Evolutionary conservation across 2,113 vertebrate genomes (phyloP).

Genomic region (Brachyhypopomus occidentalis): DNA sequence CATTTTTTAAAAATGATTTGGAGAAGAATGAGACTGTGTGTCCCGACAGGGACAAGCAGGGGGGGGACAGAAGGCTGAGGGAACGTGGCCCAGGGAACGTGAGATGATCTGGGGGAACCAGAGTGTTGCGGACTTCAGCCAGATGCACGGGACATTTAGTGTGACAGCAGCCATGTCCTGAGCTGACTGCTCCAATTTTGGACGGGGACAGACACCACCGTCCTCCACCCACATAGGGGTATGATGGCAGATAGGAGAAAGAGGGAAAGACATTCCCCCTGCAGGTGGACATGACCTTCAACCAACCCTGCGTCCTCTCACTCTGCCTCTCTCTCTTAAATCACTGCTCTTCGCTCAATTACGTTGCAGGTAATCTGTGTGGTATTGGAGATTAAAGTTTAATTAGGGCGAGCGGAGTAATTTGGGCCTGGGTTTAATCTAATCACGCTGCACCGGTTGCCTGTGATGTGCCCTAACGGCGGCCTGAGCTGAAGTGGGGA

Average conservation of each 20-base stretch:
- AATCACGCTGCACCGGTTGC: slow-evolving; percentile 65
- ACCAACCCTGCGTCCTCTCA: slow-evolving; percentile 58
- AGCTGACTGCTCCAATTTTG: slow-evolving; percentile 62
- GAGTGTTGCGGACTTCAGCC: slow-evolving; percentile 61
- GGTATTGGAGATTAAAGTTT: slow-evolving; percentile 80
- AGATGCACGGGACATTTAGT: slow-evolving; percentile 63
- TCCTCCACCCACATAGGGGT: slow-evolving; percentile 42
- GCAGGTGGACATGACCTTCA: slow-evolving; percentile 74
- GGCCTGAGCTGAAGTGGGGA: slow-evolving; percentile 41
- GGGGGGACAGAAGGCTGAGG: slow-evolving; percentile 10
- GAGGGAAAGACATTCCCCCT: slow-evolving; percentile 43
- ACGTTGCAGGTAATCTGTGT: slow-evolving; percentile 78
- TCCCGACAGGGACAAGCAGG: slow-evolving; percentile 12
- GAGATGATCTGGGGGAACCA: slow-evolving; percentile 49
- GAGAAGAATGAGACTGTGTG: slow-evolving; percentile 27
- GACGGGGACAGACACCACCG: slow-evolving; percentile 6
- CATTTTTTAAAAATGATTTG: slow-evolving; percentile 27
- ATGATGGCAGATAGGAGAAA: slow-evolving; percentile 6
- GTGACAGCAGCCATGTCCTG: slow-evolving; percentile 57
- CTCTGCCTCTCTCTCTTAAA: slow-evolving; percentile 43
- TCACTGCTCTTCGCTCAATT: slow-evolving; percentile 66
- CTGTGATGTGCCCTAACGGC: slow-evolving; percentile 50
- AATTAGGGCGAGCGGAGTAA: slow-evolving; percentile 77
- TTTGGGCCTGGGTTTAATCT: slow-evolving; percentile 75
- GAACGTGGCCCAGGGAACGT: slow-evolving; percentile 40